Percentiles rank a stretch among this genome's conserved stretches.
These are phyloP conservation scores for Oryzias melastigma DNA, from an alignment of 2,113 vertebrate genomes.

Conservation along the genomic window DNA sequence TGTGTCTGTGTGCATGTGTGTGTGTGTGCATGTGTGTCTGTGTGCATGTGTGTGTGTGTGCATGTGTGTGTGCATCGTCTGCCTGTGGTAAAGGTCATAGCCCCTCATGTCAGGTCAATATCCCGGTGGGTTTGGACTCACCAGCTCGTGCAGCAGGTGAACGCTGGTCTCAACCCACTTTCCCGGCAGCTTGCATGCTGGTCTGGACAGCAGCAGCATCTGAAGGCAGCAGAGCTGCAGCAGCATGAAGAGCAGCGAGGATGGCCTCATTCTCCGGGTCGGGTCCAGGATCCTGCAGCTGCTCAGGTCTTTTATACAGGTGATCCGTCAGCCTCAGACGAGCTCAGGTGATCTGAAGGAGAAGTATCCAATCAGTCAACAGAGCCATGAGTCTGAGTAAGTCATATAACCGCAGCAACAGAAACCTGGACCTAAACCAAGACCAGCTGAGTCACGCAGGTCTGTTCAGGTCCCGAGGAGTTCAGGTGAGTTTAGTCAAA, in stretches of 20 bases:
- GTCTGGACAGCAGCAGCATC: conserved; percentile 22
- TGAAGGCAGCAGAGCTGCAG: conserved; percentile 46
- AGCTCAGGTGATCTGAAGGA: conserved; percentile 21
- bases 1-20: no score
- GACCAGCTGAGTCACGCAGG: conserved; percentile 28
- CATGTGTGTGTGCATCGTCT: no score
- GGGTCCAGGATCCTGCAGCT: background rate
- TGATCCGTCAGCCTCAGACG: conserved; percentile 5
- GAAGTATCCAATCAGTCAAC: conserved; percentile 24
- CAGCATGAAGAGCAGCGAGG: conserved; percentile 11
- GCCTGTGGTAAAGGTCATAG: no score
- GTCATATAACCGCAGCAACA: conserved; percentile 18
- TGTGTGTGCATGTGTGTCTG: no score
- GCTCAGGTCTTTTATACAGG: background rate
- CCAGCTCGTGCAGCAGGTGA: conserved; percentile 33
- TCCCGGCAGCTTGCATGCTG: conserved; percentile 24
- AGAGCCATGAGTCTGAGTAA: conserved; percentile 5
- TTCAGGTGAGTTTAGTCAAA: background rate
- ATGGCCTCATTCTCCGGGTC: conserved; percentile 6
- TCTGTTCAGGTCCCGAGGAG: background rate
- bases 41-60: no score
- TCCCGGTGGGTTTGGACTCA: background rate
- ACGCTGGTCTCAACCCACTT: background rate
- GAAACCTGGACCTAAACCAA: conserved; percentile 16
- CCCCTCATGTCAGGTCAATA: background rate